Evolutionary conservation across 2,888 invertebrate genomes (phyloP), one percentile per base, ranked within the genome.

Genomic region (Apodemia mormo): DNA sequence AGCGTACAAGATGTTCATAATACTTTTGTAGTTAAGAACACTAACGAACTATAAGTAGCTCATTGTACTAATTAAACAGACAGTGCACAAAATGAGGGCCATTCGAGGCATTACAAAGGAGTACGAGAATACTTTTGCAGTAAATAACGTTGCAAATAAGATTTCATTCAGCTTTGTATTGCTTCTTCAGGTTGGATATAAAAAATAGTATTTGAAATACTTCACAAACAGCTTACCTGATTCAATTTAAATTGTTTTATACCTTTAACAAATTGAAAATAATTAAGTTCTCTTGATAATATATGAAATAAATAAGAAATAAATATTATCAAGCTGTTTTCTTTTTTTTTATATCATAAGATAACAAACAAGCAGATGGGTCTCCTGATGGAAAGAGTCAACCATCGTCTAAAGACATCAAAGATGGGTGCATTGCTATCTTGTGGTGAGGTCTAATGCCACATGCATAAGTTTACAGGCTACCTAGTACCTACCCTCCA

Each of bases 61-160:
- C 83, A 84, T 86, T 88, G 82, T 85, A 82, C 85, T 91, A 90
- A 92, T 92, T 92, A 90, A 89, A 87, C 85, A 82, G 85, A 83
- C 81, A 81, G 76, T 76, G 79, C 70, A 78, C 73, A 75, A 78
- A 78, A 78, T 76, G 76, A 77, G 81, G 76, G 75, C 79, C 79
- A 75, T 75, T 79, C 78, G 71, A 78, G 78, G 76, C 73, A 76
- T 76, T 81, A 80, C 80, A 80, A 79, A 78, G 80, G 76, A 79
- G 77, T 76, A 74, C 67, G 67, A 80, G 77, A 79, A 83, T 78
- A 82, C 82, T 82, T 82, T 76, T 78, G 77, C 79, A 81, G 84
- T 85, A 85, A 86, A 87, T 85, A 87, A 83, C 84, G 79, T 80
- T 82, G 81, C 80, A 85, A 88, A 87, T 86, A 85, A 83, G 84